Conservation (phyloP, 2,888 invertebrate genomes). For the Embidobia sp. region DNA sequence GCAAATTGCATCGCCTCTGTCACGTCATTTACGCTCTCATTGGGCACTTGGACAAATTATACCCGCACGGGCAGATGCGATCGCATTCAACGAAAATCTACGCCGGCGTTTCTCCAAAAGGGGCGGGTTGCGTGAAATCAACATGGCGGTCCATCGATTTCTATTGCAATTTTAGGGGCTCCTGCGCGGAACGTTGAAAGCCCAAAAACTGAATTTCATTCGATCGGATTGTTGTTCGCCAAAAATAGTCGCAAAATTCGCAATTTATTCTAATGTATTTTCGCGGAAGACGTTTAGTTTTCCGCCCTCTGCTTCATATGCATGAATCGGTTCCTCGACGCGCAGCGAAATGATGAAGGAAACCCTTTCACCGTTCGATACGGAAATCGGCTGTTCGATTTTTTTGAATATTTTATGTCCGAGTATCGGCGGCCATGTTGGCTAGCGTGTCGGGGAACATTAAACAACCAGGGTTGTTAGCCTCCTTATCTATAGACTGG, state of each 20-base stretch:
- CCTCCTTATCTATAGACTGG: conserved; percentile 72
- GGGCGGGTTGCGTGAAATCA: conserved; percentile 41
- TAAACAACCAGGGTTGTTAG: conserved; percentile 78
- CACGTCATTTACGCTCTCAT: conserved; percentile 45
- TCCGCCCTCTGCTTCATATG: conserved; percentile 9
- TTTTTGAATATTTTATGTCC: conserved; percentile 74
- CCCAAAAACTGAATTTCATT: too few relatives aligned
- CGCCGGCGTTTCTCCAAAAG: conserved; percentile 23
- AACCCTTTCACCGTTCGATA: conserved; percentile 14
- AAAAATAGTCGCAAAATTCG: too few relatives aligned
- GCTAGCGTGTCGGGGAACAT: conserved; percentile 73
- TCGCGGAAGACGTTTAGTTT: conserved; percentile 29
- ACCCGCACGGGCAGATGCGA: conserved; percentile 44
- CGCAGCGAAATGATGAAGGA: conserved; percentile 8
- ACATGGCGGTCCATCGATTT: conserved; percentile 33
- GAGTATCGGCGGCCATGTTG: conserved; percentile 72
- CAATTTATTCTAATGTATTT: too few relatives aligned
- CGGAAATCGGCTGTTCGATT: conserved; percentile 57
- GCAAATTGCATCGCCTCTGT: conserved; percentile 37
- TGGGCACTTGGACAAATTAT: conserved; percentile 55
- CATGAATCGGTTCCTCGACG: conserved; percentile 6
- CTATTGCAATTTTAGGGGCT: not conserved
- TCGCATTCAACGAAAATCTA: conserved; percentile 28
- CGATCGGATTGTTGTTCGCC: too few relatives aligned
- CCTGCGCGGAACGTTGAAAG: too few relatives aligned